A percentile compares a stretch with the other conserved stretches of the same genome.
Conservation (phyloP, 2,888 invertebrate species). For the Chaetogeoica ovagalla region DNA sequence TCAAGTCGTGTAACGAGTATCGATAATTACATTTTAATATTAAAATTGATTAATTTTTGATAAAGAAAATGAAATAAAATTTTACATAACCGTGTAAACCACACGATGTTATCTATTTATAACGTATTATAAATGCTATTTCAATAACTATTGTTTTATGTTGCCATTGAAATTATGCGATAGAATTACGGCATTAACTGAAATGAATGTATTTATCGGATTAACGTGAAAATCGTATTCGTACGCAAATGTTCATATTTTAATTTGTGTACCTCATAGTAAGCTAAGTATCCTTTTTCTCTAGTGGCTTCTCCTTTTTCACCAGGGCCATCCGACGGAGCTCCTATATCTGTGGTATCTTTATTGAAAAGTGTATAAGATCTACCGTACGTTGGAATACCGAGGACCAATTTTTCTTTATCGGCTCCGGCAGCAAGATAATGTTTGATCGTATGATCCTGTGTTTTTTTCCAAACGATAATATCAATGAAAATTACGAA, state of each 20-base stretch:
- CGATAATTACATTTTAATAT: too few relatives aligned
- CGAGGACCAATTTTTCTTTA: constrained; percentile 77
- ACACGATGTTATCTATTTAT: too few relatives aligned
- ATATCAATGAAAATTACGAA: neutral
- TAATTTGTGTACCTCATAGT: constrained; percentile 76
- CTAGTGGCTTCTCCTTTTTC: constrained; percentile 87
- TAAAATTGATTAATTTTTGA: too few relatives aligned
- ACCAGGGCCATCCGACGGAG: constrained; percentile 88
- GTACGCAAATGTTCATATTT: constrained; percentile 19
- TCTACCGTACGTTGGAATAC: constrained; percentile 87
- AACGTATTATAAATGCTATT: too few relatives aligned
- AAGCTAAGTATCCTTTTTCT: constrained; percentile 90
- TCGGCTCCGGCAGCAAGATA: constrained; percentile 80
- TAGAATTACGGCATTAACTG: too few relatives aligned
- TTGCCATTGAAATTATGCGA: too few relatives aligned
- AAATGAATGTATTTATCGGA: too few relatives aligned
- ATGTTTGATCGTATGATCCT: constrained; percentile 85
- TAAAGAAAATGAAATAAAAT: too few relatives aligned
- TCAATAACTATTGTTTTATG: too few relatives aligned
- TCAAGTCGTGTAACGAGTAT: too few relatives aligned
- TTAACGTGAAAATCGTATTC: neutral
- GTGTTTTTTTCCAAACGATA: constrained; percentile 43
- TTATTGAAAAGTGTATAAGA: constrained; percentile 87
- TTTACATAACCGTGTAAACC: too few relatives aligned
- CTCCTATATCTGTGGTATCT: constrained; percentile 81